Base-by-base conservation (phyloP, 1,140 invertebrate species). In the Formica exsecta region DNA sequence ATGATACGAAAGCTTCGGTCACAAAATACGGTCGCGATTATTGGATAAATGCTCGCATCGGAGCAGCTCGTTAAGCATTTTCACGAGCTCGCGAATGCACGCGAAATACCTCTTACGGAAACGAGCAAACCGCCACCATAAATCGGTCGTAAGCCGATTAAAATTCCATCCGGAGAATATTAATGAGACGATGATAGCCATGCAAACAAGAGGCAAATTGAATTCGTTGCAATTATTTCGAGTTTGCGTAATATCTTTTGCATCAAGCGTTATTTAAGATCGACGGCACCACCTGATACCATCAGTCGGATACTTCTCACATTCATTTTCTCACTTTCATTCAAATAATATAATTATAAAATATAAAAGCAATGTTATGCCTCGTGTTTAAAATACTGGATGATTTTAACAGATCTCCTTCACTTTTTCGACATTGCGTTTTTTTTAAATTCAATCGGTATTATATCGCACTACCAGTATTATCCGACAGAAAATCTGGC, bases 141-240 rank as follows among this genome's bases (percentile, higher is more conserved):
- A 87, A 86, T 80, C 86, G 74, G 32, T 16, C 13, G 25, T 77
- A 85, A 86, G 59, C 68, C 75, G 74, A 87, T 87, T 86, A 87
- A 86, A 87, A 87, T 87, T 74, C 59, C 51, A 41, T 6, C n/a
- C 13, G 2, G 16, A 6, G 25, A 51, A 44, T 25, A 66, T 87
- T 77, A 77, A 51, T 57, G 41, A 77, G 65, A 85, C 51, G 48
- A 44, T 59, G 66, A 74, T 65, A 66, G 59, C 51, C 48, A 32
- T 29, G 41, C 38, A 73, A 86, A 86, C 48, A 66, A 66, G 74
- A 77, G 25, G 57, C 73, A 79, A 74, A 79, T 62, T 44, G 36
- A 76, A 59, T 87, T 51, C 48, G 22, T 73, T 85, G 64, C 74
- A 70, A 79, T 85, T 77, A 79, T 79, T 77, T 9, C 59, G 8